Conservation (phyloP, 2,113 vertebrate genomes). For the cattle (Bos taurus) region ARS-UCD2.0 NC_037357.1:103621001-103621500, state of each 20-base stretch:
- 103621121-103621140: not conserved
- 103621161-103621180: conserved; percentile 8
- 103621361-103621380: not conserved
- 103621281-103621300: not conserved
- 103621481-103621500: not conserved
- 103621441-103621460: conserved; percentile 3
- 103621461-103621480: not conserved
- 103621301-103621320: not conserved
- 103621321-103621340: not conserved
- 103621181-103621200: conserved; percentile 41
- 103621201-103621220: conserved; percentile 43
- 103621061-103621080: conserved; percentile 37
- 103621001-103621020: not conserved
- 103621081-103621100: conserved; percentile 51
- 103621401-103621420: not conserved
- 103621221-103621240: conserved; percentile 66
- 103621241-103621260: conserved; percentile 49
- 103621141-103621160: conserved; percentile 21
- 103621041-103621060: not conserved
- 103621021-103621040: not conserved
- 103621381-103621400: not conserved
- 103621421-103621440: not conserved
- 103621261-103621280: not conserved
- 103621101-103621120: not conserved
- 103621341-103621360: not conserved